Base-by-base conservation (phyloP, 92 coral and sea anemone species). In the Epizoanthus scotinus region DNA sequence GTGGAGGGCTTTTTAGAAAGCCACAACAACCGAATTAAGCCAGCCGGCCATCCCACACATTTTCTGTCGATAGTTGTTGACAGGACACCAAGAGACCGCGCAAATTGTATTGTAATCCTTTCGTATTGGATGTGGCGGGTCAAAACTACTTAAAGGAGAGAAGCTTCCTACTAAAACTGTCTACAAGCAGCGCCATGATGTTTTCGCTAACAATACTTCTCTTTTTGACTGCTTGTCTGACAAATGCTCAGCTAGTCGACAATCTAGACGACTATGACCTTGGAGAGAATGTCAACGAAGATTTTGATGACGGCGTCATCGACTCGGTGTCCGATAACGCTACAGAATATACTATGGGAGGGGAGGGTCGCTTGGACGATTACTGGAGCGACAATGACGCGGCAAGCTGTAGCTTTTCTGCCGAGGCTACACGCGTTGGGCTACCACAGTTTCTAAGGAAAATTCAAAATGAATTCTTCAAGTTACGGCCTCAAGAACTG, bases 401-500 rank as follows among this genome's bases (percentile, higher is more conserved):
- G 8, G 38, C 29, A n/a, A 40, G 20, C 8, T 75, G 81, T 12
- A 34, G 67, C n/a, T 75, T 34, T 54, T 75, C 81, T 2, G 36
- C 22, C 13, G 81, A 75, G 52, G 81, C 81, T 38, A 20, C 38
- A 21, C 81, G 81, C 7, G 68, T 60, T 6, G 44, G 25, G 25
- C 56, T 75, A 12, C 67, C 60, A 3, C 67, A 75, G 15, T 75
- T 75, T 17, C 42, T 75, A 12, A 10, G 59, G 56, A 75, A 60
- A 75, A 67, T 75, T 58, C 81, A 75, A 75, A 67, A 75, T 26
- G 61, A 38, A 75, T 75, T 34, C 42, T 75, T 20, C 22, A 34
- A 58, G 4, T 68, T 75, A 1, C 81, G 57, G 14, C 81, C 81
- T 22, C 81, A 75, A 58, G 81, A 75, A n/a, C 81, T 75, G 17